Base-by-base conservation (phyloP, 2,113 vertebrate genomes). In the Lota lota region DNA sequence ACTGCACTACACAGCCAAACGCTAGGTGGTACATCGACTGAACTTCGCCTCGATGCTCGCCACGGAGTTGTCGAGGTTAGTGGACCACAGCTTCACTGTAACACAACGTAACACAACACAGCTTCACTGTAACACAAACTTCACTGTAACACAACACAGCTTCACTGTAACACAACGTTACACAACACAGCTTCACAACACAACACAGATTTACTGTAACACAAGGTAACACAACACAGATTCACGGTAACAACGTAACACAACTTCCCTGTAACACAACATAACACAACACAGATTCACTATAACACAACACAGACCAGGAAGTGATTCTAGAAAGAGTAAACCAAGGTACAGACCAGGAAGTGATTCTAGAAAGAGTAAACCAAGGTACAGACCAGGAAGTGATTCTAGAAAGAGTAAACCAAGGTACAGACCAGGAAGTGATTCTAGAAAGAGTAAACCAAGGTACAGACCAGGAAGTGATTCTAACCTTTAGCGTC, bases 1-100 rank as follows among this genome's bases (percentile, higher is more conserved):
- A n/a, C n/a, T n/a, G n/a, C n/a, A n/a, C n/a, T n/a, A n/a, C n/a
- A n/a, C n/a, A n/a, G n/a, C n/a, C n/a, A n/a, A n/a, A n/a, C n/a
- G n/a, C n/a, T n/a, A n/a, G n/a, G n/a, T n/a, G n/a, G n/a, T n/a
- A n/a, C n/a, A n/a, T n/a, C n/a, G n/a, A n/a, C n/a, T n/a, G n/a
- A n/a, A n/a, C n/a, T n/a, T n/a, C 62, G 97, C 97, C 83, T 99
- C 97, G 28, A 99, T 99, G 89, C 97, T 97, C 59, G 97, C 97
- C 65, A 99, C 97, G 0, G 97, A 99, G 85, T 99, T 99, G 90
- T 99, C 96, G 67, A 99, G 88, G 86, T 99, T 99, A 74, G 97
- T 99, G 56, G 97, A 99, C 97, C 97, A 99, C 40, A 47, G 40
- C 10, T 67, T 47, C 40, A 47, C 40, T 47, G 10, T 47, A 47